Evolutionary conservation across 2,797 vertebrate species (phyloP).

Genomic region (Todus mexicanus): DNA sequence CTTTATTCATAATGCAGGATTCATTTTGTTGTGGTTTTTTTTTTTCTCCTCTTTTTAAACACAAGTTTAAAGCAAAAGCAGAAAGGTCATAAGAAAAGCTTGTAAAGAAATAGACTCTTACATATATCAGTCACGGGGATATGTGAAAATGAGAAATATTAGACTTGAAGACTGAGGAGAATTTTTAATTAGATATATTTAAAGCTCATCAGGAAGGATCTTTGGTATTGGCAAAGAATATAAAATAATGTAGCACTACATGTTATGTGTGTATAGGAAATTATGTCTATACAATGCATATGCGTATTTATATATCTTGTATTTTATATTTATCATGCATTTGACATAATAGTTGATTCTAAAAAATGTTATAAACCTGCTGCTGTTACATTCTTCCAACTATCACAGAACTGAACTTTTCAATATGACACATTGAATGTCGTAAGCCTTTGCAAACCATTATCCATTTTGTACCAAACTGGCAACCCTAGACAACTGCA

Average conservation of each 20-base stretch:
- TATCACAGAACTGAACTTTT: background rate
- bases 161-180: background rate
- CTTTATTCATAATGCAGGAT: background rate
- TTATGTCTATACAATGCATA: background rate
- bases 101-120: background rate
- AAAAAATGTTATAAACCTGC: background rate
- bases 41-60: background rate
- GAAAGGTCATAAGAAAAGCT: background rate
- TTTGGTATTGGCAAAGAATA: background rate
- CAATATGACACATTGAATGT: background rate
- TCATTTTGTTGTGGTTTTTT: background rate
- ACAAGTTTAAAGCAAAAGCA: background rate
- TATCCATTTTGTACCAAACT: background rate
- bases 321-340: background rate
- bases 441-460: background rate
- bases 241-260: background rate
- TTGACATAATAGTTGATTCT: background rate
- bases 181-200: background rate
- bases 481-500: background rate
- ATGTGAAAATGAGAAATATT: background rate
- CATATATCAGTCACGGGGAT: background rate
- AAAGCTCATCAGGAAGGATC: background rate
- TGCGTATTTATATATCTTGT: background rate
- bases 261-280: background rate
- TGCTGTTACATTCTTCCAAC: background rate